Evolutionary conservation across 2,888 invertebrate species (phyloP).

Genomic region (Gisinianus flammeolus): DNA sequence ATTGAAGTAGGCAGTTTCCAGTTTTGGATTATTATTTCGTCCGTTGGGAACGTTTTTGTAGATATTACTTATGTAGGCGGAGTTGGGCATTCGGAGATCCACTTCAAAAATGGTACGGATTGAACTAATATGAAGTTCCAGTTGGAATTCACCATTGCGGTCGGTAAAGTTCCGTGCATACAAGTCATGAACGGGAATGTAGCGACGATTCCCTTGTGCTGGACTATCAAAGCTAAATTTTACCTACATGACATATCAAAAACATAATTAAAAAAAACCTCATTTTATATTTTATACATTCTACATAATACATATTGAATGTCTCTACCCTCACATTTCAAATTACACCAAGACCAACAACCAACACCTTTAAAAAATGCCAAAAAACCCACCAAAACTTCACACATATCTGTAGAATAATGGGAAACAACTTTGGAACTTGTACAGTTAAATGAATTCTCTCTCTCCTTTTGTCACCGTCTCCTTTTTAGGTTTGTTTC

Average conservation of each 20-base stretch:
- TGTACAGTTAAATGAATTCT: too few relatives aligned
- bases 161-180: constrained; percentile 76
- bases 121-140: constrained; percentile 78
- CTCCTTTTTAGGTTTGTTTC: too few relatives aligned
- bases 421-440: too few relatives aligned
- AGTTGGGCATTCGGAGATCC: constrained; percentile 69
- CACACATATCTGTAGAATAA: too few relatives aligned
- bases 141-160: constrained; percentile 78
- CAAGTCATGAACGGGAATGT: constrained; percentile 74
- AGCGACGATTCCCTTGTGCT: constrained; percentile 75
- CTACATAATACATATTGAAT: too few relatives aligned
- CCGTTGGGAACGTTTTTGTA: constrained; percentile 46
- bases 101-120: constrained; percentile 75
- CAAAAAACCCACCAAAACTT: too few relatives aligned
- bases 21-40: constrained; percentile 60
- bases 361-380: too few relatives aligned
- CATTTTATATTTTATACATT: too few relatives aligned
- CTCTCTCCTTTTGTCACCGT: too few relatives aligned
- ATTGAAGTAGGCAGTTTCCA: constrained; percentile 74
- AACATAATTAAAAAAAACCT: too few relatives aligned
- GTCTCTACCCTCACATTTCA: too few relatives aligned
- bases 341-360: too few relatives aligned
- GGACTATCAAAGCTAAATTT: constrained; percentile 69
- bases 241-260: constrained; percentile 61
- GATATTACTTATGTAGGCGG: constrained; percentile 48